Percentiles rank a stretch among this genome's conserved stretches.
These are phyloP conservation scores for Rosalia funebris DNA, from an alignment of 2,888 invertebrate species.

Conservation along the genomic window DNA sequence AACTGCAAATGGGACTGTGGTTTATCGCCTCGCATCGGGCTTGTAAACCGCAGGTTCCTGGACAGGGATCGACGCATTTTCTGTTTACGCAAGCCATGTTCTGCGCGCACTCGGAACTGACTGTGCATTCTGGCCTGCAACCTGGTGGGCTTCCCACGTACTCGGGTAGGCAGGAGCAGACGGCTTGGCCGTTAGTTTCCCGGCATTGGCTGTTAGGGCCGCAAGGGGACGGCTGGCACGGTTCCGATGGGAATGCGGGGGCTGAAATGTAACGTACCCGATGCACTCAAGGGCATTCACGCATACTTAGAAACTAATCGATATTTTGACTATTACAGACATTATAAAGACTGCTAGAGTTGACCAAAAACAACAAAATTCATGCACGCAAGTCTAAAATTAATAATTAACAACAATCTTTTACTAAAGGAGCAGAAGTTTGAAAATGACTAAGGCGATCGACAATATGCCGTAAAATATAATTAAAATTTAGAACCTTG, in stretches of 20 bases:
- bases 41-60: conserved; percentile 81
- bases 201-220: conserved; percentile 85
- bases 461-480: too few relatives aligned
- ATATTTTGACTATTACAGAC: too few relatives aligned
- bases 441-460: too few relatives aligned
- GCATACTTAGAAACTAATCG: too few relatives aligned
- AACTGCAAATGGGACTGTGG: conserved; percentile 85
- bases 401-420: too few relatives aligned
- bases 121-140: conserved; percentile 85
- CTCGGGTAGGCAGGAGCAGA: conserved; percentile 80
- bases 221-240: conserved; percentile 82
- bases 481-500: too few relatives aligned
- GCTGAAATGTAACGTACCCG: too few relatives aligned
- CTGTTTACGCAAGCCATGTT: conserved; percentile 84
- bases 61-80: conserved; percentile 84
- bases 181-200: conserved; percentile 74
- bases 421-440: too few relatives aligned
- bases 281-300: too few relatives aligned
- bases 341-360: too few relatives aligned
- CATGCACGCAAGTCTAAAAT: too few relatives aligned
- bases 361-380: too few relatives aligned
- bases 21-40: conserved; percentile 83
- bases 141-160: conserved; percentile 83
- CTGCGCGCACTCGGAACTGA: conserved; percentile 82
- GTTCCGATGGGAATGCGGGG: conserved; percentile 61